Percentiles rank a stretch among this genome's conserved stretches.
These are phyloP conservation scores for Anolis sagrei DNA, from an alignment of 2,113 vertebrate genomes.

Conservation along the genomic window DNA sequence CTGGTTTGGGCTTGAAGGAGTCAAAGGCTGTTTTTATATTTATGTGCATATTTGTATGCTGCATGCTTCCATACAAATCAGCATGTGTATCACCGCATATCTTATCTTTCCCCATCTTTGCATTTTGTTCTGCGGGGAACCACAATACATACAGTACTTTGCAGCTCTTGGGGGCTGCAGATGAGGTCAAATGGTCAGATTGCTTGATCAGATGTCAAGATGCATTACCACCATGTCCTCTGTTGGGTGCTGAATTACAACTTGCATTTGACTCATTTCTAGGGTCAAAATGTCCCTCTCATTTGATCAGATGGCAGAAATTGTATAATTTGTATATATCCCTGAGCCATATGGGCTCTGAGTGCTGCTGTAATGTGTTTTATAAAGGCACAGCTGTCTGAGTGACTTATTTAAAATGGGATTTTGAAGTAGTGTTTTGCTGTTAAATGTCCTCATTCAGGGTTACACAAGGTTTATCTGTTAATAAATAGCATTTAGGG, in stretches of 20 bases:
- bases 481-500: slow-evolving; percentile 74
- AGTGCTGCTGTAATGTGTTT: slow-evolving; percentile 88
- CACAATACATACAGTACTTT: slow-evolving; percentile 75
- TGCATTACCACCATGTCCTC: slow-evolving; percentile 83
- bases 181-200: slow-evolving; percentile 83
- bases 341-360: slow-evolving; percentile 84
- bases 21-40: neutral
- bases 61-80: slow-evolving; percentile 33
- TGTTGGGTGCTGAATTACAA: slow-evolving; percentile 87
- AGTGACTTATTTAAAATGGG: slow-evolving; percentile 88
- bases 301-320: slow-evolving; percentile 91
- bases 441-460: slow-evolving; percentile 80
- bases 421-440: slow-evolving; percentile 81
- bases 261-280: slow-evolving; percentile 85
- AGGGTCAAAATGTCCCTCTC: slow-evolving; percentile 83
- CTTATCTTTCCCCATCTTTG: slow-evolving; percentile 35
- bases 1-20: slow-evolving; percentile 11
- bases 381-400: slow-evolving; percentile 84
- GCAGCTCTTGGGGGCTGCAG: slow-evolving; percentile 74
- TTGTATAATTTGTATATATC: slow-evolving; percentile 92
- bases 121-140: slow-evolving; percentile 58
- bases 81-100: slow-evolving; percentile 44
- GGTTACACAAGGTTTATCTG: slow-evolving; percentile 81
- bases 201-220: slow-evolving; percentile 86
- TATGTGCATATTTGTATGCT: neutral